phyloP scores from a whole-genome alignment of 2,888 invertebrate genomes.

The Brassicogethes aeneus region DNA sequence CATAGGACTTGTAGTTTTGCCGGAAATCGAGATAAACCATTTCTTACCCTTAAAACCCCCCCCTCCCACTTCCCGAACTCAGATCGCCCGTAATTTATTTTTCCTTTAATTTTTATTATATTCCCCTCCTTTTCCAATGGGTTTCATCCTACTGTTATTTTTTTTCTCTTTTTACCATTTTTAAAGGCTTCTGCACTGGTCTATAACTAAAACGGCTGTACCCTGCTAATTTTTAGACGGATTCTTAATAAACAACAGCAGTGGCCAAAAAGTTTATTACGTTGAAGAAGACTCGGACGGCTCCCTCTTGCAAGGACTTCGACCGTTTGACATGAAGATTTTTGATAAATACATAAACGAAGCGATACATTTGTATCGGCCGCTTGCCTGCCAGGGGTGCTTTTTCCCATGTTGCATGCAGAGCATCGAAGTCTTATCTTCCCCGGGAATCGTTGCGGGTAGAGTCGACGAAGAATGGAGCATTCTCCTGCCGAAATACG shows the following conservation, averaged over 20 bases:
- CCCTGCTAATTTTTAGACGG: neutral
- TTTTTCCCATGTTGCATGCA: slow-evolving; percentile 82
- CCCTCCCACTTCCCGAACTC: too few relatives aligned
- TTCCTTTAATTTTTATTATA: too few relatives aligned
- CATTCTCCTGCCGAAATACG: slow-evolving; percentile 56
- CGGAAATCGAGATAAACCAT: too few relatives aligned
- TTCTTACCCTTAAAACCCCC: too few relatives aligned
- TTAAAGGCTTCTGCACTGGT: too few relatives aligned
- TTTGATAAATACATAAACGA: slow-evolving; percentile 74
- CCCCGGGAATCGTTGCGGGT: slow-evolving; percentile 56
- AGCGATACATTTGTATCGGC: slow-evolving; percentile 77
- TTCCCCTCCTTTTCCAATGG: too few relatives aligned
- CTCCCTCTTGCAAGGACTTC: slow-evolving; percentile 72
- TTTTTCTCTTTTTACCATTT: too few relatives aligned
- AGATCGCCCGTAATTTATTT: too few relatives aligned
- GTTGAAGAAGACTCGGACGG: slow-evolving; percentile 74
- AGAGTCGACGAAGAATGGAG: slow-evolving; percentile 60
- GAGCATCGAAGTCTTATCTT: slow-evolving; percentile 59
- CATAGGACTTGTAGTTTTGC: too few relatives aligned
- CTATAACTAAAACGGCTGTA: neutral
- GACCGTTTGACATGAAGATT: slow-evolving; percentile 83
- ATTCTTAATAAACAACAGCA: slow-evolving; percentile 69
- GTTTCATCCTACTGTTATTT: too few relatives aligned
- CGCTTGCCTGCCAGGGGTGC: slow-evolving; percentile 73
- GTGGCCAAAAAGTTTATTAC: slow-evolving; percentile 72